A percentile compares a stretch with the other conserved stretches of the same genome.
Conservation (phyloP, 1,140 invertebrate species). For the Vollenhovia emeryi region DNA sequence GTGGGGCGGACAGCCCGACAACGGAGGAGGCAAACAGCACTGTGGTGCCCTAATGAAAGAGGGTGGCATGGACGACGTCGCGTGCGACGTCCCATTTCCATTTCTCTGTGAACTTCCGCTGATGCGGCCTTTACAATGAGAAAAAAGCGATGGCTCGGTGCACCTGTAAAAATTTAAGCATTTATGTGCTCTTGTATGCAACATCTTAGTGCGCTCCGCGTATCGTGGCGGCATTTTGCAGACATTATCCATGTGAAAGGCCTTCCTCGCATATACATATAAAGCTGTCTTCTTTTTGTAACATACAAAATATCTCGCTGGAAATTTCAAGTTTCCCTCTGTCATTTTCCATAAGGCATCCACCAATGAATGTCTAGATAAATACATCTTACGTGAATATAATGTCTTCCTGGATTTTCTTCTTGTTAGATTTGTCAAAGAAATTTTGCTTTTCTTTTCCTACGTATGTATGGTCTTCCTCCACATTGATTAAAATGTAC, state of each 20-base stretch:
- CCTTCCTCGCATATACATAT: neutral
- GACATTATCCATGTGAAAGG: neutral
- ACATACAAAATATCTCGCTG: neutral
- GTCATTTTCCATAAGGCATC: neutral
- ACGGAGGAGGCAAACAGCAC: conserved; percentile 80
- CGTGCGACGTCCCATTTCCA: conserved; percentile 77
- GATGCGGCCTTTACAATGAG: conserved; percentile 60
- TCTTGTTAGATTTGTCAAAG: neutral
- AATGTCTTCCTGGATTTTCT: neutral
- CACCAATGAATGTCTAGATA: neutral
- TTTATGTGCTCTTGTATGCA: neutral
- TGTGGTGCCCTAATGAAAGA: conserved; percentile 81
- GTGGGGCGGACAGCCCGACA: conserved; percentile 82
- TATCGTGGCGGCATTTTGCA: neutral
- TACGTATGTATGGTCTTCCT: neutral
- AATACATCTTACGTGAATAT: neutral
- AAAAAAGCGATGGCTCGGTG: neutral
- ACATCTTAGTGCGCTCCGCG: neutral
- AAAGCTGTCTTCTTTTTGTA: neutral
- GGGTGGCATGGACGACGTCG: conserved; percentile 81
- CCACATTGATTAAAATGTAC: neutral
- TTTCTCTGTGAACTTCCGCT: conserved; percentile 81
- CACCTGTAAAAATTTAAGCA: neutral
- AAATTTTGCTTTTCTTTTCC: neutral
- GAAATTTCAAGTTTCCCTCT: neutral